Evolutionary conservation across 2,797 vertebrate species (phyloP), one percentile per base, ranked within the genome.

Genomic region (Aldrovandia affinis): DNA sequence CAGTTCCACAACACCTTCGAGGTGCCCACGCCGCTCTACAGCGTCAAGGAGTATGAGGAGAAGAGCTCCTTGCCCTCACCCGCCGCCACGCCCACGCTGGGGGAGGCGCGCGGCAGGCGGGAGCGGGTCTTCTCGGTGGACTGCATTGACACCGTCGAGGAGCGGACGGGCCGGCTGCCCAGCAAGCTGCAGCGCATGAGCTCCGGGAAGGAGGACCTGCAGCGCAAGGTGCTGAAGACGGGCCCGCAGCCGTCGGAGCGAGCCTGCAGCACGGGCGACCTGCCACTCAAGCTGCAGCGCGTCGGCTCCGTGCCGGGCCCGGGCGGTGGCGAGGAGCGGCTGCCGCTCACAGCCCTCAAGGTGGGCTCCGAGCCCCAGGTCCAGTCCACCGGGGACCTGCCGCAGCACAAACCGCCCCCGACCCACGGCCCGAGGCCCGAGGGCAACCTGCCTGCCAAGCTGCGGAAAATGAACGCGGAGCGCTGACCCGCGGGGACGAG

Each of bases 1-100:
- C 97, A 97, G 92, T 98, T 98, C 86, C 97, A 98, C 47, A 96
- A 90, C 87, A 97, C 95, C 0, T 98, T 98, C 44, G 97, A 97
- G 90, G 97, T 98, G 12, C 95, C 96, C 2, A 97, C 97, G 0
- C 96, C 96, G 0, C 92, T 95, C 2, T 95, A 96, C 88, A 98
- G 97, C 7, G 95, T 96, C 61, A 97, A 97, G 88, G 97, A 98
- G 87, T 92, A 96, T 0, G 97, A 97, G 50, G 96, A 96, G 89
- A 96, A 96, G 85, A 91, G 94, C 14, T 93, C 94, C 0, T 90
- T 96, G 10, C 92, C 95, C 0, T 95, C 96, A 0, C 94, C 96
- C 2, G 63, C 94, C 3, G 89, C 84, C 0, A 96, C 96, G 1
- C 96, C 96, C n/a, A 91, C 90, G 33, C 81, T 91, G 0, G 92